Evolutionary conservation across 37 sponge, comb jelly and placozoan species (phyloP).

Genomic region (Aphrocallistes beatrix): DNA sequence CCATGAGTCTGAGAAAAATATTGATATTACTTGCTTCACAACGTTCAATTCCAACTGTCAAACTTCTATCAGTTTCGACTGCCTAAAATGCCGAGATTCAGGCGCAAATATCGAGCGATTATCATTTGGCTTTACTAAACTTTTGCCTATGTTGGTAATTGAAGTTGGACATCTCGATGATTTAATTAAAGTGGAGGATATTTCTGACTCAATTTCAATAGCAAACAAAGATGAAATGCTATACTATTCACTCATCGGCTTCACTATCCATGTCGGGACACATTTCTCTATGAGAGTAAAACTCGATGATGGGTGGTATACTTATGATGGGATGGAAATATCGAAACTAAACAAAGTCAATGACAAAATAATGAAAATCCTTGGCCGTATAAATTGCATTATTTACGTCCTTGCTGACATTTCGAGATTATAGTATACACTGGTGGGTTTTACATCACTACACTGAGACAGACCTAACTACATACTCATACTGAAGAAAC

Average conservation of each 20-base stretch:
- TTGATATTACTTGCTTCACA: too few relatives aligned
- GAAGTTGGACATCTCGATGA: conserved; percentile 1
- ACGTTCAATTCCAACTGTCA: not conserved
- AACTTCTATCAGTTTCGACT: not conserved
- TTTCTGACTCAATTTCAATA: not conserved
- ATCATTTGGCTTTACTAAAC: not conserved
- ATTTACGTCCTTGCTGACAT: too few relatives aligned
- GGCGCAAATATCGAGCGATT: not conserved
- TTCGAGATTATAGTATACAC: too few relatives aligned
- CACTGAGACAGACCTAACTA: too few relatives aligned
- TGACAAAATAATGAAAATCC: not conserved
- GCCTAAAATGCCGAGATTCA: conserved; percentile 8
- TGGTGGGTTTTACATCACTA: too few relatives aligned
- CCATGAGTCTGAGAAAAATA: too few relatives aligned
- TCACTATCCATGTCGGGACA: conserved; percentile 2
- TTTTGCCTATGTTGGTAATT: not conserved
- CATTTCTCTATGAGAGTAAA: not conserved
- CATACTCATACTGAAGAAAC: too few relatives aligned
- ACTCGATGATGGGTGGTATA: not conserved
- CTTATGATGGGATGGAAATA: not conserved
- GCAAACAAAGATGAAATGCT: not conserved
- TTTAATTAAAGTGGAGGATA: not conserved
- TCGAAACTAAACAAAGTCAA: not conserved
- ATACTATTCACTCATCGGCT: not conserved
- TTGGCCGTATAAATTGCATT: not conserved